A percentile compares a stretch with the other conserved stretches of the same genome.
Conservation (phyloP, 2,113 vertebrate genomes). For the Pipra filicauda region DNA sequence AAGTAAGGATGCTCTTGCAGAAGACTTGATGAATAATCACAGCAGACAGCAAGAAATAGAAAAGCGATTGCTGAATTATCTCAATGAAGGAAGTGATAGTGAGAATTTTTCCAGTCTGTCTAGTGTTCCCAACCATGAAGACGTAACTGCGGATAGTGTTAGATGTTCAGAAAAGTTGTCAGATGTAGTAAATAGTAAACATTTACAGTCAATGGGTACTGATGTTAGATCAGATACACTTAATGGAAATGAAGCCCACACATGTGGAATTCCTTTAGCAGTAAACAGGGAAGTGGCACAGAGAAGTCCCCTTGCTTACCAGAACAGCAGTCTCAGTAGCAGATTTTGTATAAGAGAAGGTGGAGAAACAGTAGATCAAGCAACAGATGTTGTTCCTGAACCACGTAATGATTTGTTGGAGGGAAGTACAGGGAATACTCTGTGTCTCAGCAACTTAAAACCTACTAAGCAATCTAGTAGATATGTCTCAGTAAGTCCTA, state of each 20-base stretch:
- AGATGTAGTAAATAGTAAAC: background rate
- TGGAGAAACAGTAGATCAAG: background rate
- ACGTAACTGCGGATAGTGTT: background rate
- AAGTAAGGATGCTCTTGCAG: background rate
- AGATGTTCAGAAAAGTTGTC: background rate
- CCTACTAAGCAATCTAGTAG: background rate
- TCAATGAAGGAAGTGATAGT: background rate
- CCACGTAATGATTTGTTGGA: background rate
- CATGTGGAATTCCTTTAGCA: background rate
- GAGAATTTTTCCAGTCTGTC: background rate
- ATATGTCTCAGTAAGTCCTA: background rate
- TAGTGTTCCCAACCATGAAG: background rate
- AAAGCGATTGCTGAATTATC: background rate
- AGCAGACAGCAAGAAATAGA: background rate
- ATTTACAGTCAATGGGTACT: background rate
- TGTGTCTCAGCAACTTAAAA: background rate
- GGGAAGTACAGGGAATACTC: background rate
- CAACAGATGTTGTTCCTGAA: background rate
- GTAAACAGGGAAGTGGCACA: background rate
- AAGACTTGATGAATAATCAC: background rate
- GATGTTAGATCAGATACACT: background rate
- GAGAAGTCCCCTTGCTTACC: background rate
- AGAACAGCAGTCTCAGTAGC: background rate
- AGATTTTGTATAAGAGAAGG: background rate
- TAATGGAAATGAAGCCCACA: background rate